A percentile compares a stretch with the other conserved stretches of the same genome.
Conservation (phyloP, 53 echinoderm and acorn worm genomes). For the Echinarachnius parma region DNA sequence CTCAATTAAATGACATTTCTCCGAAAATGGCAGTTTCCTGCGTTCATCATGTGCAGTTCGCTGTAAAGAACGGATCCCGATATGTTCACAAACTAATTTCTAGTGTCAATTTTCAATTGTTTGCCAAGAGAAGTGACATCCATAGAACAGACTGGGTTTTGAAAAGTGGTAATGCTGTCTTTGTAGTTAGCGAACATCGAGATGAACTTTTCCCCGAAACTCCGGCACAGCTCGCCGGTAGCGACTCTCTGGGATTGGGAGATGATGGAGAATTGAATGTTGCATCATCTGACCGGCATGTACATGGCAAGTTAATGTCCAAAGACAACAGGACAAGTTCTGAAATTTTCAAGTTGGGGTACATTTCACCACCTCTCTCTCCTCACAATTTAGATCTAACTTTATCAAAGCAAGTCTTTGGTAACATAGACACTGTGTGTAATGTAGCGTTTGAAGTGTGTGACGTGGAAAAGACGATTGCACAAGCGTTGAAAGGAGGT, state of each 20-base stretch:
- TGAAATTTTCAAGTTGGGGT: constrained; percentile 17
- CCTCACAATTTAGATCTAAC: constrained; percentile 5
- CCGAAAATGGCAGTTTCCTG: constrained; percentile 50
- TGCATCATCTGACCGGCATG: no score
- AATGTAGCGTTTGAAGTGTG: constrained; percentile 86
- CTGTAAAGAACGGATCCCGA: constrained; percentile 62
- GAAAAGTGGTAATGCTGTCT: constrained; percentile 66
- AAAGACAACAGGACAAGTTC: background rate
- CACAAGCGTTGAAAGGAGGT: constrained; percentile 53
- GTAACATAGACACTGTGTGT: constrained; percentile 66
- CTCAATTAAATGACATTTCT: no score
- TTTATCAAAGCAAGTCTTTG: constrained; percentile 16
- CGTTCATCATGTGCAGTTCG: constrained; percentile 84
- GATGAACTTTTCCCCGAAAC: background rate
- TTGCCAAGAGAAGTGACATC: constrained; percentile 61
- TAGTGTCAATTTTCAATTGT: constrained; percentile 72
- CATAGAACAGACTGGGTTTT: constrained; percentile 79
- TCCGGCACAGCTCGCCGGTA: background rate
- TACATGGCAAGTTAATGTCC: no score
- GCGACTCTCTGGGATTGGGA: background rate
- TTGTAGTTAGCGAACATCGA: constrained; percentile 70
- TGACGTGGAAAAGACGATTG: constrained; percentile 53
- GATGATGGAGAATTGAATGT: no score
- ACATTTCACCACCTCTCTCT: constrained; percentile 29
- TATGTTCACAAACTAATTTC: constrained; percentile 65